Percentiles rank a stretch among this genome's conserved stretches.
Evolutionary conservation across 2,888 invertebrate species (phyloP).

Genomic region (Hermaeophaga mercurialis): DNA sequence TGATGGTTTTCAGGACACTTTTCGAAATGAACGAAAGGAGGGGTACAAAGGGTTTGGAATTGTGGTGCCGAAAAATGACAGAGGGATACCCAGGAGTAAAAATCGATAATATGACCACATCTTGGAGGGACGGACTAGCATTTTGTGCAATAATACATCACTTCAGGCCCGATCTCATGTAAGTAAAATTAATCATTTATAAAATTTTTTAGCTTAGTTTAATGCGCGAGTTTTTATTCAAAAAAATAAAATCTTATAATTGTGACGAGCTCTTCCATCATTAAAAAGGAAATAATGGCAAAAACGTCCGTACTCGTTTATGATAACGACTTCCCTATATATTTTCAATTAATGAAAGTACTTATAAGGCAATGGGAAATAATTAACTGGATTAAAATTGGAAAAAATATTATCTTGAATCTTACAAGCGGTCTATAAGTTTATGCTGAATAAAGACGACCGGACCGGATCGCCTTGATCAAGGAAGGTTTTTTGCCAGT

Average conservation of each 20-base stretch:
- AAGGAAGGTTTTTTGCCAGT: background rate
- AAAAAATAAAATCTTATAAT: no score
- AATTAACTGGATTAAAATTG: background rate
- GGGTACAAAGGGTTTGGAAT: slow-evolving; percentile 88
- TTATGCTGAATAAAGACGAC: background rate
- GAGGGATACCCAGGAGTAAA: slow-evolving; percentile 89
- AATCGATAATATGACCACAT: slow-evolving; percentile 93
- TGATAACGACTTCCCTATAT: background rate
- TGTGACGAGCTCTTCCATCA: no score
- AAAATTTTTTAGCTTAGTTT: no score
- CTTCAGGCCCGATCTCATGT: slow-evolving; percentile 95
- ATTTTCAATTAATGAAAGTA: background rate
- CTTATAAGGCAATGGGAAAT: background rate
- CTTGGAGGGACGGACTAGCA: slow-evolving; percentile 93
- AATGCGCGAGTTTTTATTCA: no score
- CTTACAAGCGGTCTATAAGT: background rate
- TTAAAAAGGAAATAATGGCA: background rate
- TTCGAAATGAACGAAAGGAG: slow-evolving; percentile 76
- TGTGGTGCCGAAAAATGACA: slow-evolving; percentile 90
- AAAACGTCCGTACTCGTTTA: background rate
- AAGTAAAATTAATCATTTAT: slow-evolving; percentile 60
- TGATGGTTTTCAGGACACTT: slow-evolving; percentile 29
- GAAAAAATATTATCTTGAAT: background rate
- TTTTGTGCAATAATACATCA: slow-evolving; percentile 97
- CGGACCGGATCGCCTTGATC: background rate